A percentile compares a stretch with the other conserved stretches of the same genome.
Evolutionary conservation across 2,113 vertebrate genomes (phyloP).

Genomic region (Desmodus rotundus): DNA sequence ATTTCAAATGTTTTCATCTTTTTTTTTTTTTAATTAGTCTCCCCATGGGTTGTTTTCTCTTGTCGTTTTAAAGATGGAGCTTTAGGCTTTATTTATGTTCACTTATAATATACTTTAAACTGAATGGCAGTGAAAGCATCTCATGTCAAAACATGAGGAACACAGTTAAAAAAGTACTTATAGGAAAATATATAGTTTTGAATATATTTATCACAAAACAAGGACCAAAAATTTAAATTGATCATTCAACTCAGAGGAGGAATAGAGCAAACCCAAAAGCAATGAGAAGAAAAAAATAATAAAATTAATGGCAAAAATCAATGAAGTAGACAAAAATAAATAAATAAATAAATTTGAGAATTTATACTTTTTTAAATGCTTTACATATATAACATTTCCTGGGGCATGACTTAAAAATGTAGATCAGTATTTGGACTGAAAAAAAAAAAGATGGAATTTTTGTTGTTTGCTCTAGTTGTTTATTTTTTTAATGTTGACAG

Average conservation of each 20-base stretch:
- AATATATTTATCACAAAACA: not conserved
- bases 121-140: not conserved
- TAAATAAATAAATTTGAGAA: not conserved
- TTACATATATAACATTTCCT: not conserved
- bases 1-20: not conserved
- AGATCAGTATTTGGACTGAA: not conserved
- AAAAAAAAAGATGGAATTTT: not conserved
- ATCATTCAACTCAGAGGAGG: not conserved
- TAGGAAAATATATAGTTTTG: not conserved
- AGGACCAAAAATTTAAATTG: not conserved
- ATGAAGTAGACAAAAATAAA: not conserved
- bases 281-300: not conserved
- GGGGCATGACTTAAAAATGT: not conserved
- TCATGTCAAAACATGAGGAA: not conserved
- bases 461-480: not conserved
- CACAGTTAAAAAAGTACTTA: not conserved
- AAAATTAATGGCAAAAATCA: not conserved
- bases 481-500: not conserved
- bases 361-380: not conserved
- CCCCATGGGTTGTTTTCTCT: not conserved
- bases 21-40: not conserved
- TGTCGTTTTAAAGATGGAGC: not conserved
- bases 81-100: slow-evolving; percentile 6
- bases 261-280: not conserved
- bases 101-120: not conserved